Percentiles rank a stretch among this genome's conserved stretches.
These are phyloP conservation scores for Drosophila neocordata DNA, from an alignment of 1,140 invertebrate species.

Conservation along the genomic window DNA sequence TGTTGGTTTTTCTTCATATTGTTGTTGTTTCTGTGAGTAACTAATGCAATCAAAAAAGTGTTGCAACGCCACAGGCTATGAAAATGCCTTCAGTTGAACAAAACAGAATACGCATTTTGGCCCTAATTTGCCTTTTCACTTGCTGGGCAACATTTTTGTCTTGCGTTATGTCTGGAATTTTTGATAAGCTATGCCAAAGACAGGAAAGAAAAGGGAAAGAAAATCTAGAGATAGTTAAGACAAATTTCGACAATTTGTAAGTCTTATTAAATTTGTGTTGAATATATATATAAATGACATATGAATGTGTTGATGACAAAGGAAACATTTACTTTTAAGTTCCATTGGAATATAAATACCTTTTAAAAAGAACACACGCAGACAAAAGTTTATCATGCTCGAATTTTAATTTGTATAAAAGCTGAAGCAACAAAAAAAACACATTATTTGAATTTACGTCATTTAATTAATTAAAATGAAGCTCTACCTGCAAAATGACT, in stretches of 20 bases:
- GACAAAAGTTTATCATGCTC: slow-evolving; percentile 46
- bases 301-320: neutral
- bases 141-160: slow-evolving; percentile 19
- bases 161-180: slow-evolving; percentile 67
- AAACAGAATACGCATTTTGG: slow-evolving; percentile 60
- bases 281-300: too few species aligned
- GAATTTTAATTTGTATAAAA: slow-evolving; percentile 53
- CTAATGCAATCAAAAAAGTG: slow-evolving; percentile 74
- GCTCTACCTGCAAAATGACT: slow-evolving; percentile 46
- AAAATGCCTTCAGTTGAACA: slow-evolving; percentile 15
- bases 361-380: too few species aligned
- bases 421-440: slow-evolving; percentile 17
- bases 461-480: slow-evolving; percentile 72
- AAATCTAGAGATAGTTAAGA: slow-evolving; percentile 25
- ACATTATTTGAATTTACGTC: slow-evolving; percentile 50
- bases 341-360: too few species aligned
- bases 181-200: slow-evolving; percentile 61
- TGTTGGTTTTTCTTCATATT: neutral
- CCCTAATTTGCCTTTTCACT: slow-evolving; percentile 56
- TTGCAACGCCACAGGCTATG: slow-evolving; percentile 59
- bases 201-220: slow-evolving; percentile 2
- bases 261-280: neutral
- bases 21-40: slow-evolving; percentile 44
- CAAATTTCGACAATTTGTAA: slow-evolving; percentile 11
- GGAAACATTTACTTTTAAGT: neutral